phyloP scores from a whole-genome alignment of 2,888 invertebrate genomes.

The Adineta ricciae region DNA sequence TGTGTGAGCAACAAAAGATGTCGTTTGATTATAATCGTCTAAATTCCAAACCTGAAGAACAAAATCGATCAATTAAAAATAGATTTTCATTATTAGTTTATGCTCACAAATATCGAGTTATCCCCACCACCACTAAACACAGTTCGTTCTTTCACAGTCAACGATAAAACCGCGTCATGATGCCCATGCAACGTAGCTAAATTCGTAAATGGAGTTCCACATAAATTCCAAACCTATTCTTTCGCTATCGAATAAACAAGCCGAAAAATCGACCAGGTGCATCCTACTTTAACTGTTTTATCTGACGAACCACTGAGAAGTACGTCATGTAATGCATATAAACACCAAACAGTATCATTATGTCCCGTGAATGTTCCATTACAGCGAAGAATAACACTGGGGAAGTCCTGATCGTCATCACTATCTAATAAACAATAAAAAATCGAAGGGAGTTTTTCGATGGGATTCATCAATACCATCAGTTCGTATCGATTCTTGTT shows the following conservation, averaged over 20 bases:
- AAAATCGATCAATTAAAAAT: too few relatives aligned
- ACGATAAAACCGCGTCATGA: not conserved
- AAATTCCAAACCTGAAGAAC: constrained; percentile 10
- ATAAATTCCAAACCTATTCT: constrained; percentile 6
- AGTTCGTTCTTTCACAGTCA: not conserved
- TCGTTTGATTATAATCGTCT: not conserved
- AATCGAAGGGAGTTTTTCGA: too few relatives aligned
- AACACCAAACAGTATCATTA: not conserved
- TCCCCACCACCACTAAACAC: not conserved
- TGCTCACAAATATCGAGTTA: not conserved
- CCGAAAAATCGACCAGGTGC: too few relatives aligned
- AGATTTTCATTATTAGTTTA: too few relatives aligned
- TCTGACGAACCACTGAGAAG: not conserved
- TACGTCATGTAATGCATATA: constrained; percentile 1
- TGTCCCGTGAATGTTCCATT: constrained; percentile 16
- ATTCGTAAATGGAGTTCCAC: not conserved
- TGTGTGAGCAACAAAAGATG: constrained; percentile 11
- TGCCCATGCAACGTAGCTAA: not conserved
- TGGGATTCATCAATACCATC: not conserved
- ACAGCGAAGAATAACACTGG: constrained; percentile 1
- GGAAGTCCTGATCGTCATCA: not conserved
- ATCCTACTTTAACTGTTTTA: constrained; percentile 6
- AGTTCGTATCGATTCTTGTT: not conserved
- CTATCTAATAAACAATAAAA: not conserved
- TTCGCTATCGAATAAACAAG: not conserved